phyloP scores from a whole-genome alignment of 2,888 invertebrate species.

The Tetranychus piercei region DNA sequence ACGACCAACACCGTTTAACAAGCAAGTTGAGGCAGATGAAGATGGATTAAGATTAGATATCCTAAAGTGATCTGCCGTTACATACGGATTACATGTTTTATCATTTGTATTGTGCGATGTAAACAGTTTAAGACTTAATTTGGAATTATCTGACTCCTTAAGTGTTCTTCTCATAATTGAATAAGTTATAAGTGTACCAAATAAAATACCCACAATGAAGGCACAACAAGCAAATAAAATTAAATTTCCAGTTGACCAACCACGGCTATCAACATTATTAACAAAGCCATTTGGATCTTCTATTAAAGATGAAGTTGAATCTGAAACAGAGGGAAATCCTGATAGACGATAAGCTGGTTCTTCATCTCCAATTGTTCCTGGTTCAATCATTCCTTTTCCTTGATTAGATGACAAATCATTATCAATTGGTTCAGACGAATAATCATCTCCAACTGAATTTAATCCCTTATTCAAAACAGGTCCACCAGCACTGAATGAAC shows the following conservation, averaged over 20 bases:
- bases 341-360: not conserved
- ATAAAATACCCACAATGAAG: not conserved
- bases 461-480: not conserved
- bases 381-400: not conserved
- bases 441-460: constrained; percentile 1
- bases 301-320: not conserved
- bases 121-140: not conserved
- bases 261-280: not conserved
- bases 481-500: not conserved
- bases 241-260: not conserved
- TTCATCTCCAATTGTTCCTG: not conserved
- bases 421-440: not conserved
- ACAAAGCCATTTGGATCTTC: not conserved
- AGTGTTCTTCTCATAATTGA: not conserved
- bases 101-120: not conserved
- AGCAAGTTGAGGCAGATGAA: not conserved
- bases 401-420: too few relatives aligned
- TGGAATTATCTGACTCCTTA: not conserved
- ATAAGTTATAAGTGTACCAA: not conserved
- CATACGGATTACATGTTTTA: not conserved
- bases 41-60: not conserved
- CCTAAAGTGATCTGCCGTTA: not conserved
- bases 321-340: not conserved
- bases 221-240: not conserved
- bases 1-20: not conserved